These are phyloP conservation scores for Sander lucioperca DNA, from an alignment of 2,113 vertebrate species.

Conservation along the genomic window DNA sequence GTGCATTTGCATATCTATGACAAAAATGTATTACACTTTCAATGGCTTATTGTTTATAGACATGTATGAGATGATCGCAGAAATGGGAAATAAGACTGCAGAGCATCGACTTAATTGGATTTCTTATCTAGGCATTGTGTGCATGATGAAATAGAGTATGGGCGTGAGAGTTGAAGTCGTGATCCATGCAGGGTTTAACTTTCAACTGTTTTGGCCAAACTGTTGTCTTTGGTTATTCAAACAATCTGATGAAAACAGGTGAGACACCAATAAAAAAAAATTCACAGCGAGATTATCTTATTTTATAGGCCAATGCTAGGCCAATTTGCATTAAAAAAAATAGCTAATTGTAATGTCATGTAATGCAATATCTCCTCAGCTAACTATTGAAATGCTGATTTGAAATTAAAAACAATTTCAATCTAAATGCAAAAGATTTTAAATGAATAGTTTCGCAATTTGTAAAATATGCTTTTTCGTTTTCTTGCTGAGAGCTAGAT, in stretches of 20 bases:
- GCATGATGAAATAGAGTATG: conserved; percentile 54
- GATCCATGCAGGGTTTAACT: conserved; percentile 40
- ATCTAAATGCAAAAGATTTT: too few species aligned
- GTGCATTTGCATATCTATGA: conserved; percentile 80
- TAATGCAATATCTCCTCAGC: too few species aligned
- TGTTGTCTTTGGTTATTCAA: background rate
- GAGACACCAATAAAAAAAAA: background rate
- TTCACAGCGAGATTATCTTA: background rate
- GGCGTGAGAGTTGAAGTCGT: conserved; percentile 33
- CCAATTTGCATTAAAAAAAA: too few species aligned
- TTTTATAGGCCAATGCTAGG: background rate
- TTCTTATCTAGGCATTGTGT: conserved; percentile 77
- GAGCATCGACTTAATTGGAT: conserved; percentile 79
- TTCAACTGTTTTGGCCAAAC: conserved; percentile 28
- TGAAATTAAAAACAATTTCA: too few species aligned
- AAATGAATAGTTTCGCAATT: too few species aligned
- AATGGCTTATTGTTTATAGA: conserved; percentile 76
- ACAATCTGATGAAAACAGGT: background rate
- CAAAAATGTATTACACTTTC: conserved; percentile 64
- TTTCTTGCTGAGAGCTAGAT: too few species aligned
- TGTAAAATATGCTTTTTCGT: too few species aligned
- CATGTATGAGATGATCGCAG: conserved; percentile 69
- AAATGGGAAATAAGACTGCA: conserved; percentile 66
- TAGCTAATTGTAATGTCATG: too few species aligned
- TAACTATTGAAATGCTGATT: too few species aligned